phyloP scores from a whole-genome alignment of 2,113 vertebrate genomes.

The Myotis yumanensis region DNA sequence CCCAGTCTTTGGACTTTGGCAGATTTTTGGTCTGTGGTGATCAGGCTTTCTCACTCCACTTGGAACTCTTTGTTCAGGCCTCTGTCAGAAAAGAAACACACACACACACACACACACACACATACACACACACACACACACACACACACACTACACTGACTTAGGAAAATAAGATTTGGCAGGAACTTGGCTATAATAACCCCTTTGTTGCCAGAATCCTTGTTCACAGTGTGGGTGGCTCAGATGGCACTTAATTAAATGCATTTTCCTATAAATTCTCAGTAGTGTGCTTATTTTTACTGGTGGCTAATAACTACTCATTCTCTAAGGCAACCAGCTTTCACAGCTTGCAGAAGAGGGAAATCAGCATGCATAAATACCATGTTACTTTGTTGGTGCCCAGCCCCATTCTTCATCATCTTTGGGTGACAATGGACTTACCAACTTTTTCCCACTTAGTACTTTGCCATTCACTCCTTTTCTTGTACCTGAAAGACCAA shows the following conservation, averaged over 20 bases:
- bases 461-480: not conserved
- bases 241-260: constrained; percentile 81
- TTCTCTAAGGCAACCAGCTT: constrained; percentile 66
- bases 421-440: not conserved
- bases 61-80: constrained; percentile 75
- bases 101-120: constrained; percentile 6
- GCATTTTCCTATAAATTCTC: constrained; percentile 69
- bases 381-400: not conserved
- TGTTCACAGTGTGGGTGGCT: constrained; percentile 79
- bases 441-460: not conserved
- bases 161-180: constrained; percentile 76
- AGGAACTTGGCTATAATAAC: constrained; percentile 74
- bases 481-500: not conserved
- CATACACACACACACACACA: not conserved
- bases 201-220: constrained; percentile 75
- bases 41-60: constrained; percentile 67
- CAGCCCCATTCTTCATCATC: not conserved
- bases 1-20: not conserved
- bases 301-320: constrained; percentile 61
- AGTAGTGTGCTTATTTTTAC: constrained; percentile 68
- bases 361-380: not conserved
- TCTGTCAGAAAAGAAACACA: constrained; percentile 55
- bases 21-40: constrained; percentile 31
- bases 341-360: constrained; percentile 49
- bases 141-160: constrained; percentile 42